A percentile compares a stretch with the other conserved stretches of the same genome.
Conservation (phyloP, 2,113 vertebrate species). For the Peucedramus taeniatus region DNA sequence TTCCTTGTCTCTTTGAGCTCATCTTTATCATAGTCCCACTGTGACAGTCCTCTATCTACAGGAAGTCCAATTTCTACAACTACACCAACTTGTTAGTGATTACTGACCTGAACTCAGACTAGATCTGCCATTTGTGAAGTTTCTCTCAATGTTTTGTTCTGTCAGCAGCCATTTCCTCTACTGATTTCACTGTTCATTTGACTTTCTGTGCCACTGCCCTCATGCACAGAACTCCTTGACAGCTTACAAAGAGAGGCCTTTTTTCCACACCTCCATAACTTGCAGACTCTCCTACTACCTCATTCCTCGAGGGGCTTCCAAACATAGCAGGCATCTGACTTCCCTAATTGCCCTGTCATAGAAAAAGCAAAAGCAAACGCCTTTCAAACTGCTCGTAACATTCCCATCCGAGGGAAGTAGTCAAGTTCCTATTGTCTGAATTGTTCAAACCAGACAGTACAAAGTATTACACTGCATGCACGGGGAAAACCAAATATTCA, state of each 20-base stretch:
- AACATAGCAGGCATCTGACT: background rate
- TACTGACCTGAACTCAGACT: background rate
- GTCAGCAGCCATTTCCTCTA: background rate
- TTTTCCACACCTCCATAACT: background rate
- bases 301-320: background rate
- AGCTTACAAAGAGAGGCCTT: background rate
- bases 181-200: slow-evolving; percentile 32
- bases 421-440: background rate
- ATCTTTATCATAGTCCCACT: slow-evolving; percentile 42
- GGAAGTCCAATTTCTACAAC: slow-evolving; percentile 20
- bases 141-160: slow-evolving; percentile 14
- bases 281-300: background rate
- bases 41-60: slow-evolving; percentile 13
- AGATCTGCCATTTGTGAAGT: slow-evolving; percentile 27
- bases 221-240: background rate
- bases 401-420: background rate
- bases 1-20: slow-evolving; percentile 41
- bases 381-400: background rate
- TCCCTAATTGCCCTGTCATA: background rate
- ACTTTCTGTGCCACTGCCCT: slow-evolving; percentile 12
- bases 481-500: background rate
- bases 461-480: background rate
- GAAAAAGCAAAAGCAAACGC: background rate
- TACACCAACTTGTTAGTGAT: background rate
- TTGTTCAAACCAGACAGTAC: background rate